Evolutionary conservation across 1,140 invertebrate genomes (phyloP).

Genomic region (Magallana ariakensis): DNA sequence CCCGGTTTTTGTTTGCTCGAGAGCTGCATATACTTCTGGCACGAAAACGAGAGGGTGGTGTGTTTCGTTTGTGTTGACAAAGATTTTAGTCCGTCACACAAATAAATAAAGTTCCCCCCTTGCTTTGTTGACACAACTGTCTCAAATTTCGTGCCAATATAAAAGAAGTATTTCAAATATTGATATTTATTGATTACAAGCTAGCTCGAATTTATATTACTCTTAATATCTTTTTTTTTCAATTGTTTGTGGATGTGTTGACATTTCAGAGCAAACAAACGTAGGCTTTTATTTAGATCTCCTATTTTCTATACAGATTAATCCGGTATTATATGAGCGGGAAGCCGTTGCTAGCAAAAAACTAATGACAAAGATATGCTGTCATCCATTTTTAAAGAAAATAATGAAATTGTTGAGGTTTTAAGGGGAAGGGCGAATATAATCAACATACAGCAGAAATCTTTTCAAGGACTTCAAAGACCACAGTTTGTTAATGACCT

Average conservation of each 20-base stretch:
- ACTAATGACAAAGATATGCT: neutral
- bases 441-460: neutral
- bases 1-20: slow-evolving; percentile 33
- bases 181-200: slow-evolving; percentile 31
- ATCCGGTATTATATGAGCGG: neutral
- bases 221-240: slow-evolving; percentile 26
- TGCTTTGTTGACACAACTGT: slow-evolving; percentile 5
- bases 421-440: neutral
- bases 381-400: neutral
- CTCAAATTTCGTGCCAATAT: slow-evolving; percentile 37
- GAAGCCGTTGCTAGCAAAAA: neutral
- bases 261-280: slow-evolving; percentile 3
- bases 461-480: neutral
- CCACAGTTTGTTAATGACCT: neutral
- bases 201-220: slow-evolving; percentile 29
- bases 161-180: slow-evolving; percentile 31
- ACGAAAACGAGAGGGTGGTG: slow-evolving; percentile 26
- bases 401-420: neutral
- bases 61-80: slow-evolving; percentile 42
- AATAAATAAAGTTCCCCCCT: slow-evolving; percentile 42
- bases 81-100: slow-evolving; percentile 30
- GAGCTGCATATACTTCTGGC: neutral
- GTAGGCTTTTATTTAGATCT: neutral
- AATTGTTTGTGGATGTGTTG: slow-evolving; percentile 28
- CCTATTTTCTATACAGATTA: slow-evolving; percentile 19